Evolutionary conservation across 2,797 vertebrate genomes (phyloP).

Genomic region (Halcyon badia): DNA sequence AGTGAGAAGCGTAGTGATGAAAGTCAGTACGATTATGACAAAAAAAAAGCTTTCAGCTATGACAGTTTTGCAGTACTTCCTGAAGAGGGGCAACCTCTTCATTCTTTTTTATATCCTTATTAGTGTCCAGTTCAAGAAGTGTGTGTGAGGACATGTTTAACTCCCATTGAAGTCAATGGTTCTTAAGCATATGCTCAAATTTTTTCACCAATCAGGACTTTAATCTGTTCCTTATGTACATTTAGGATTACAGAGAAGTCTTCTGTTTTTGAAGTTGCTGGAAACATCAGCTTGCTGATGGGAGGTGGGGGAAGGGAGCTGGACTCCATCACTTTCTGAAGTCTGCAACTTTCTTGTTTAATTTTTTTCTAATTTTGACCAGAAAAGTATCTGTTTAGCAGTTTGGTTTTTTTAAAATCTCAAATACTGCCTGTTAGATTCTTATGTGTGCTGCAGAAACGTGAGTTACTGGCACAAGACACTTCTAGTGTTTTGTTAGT

Average conservation of each 20-base stretch:
- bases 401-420: neutral
- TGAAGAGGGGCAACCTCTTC: conserved; percentile 12
- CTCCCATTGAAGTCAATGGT: conserved; percentile 57
- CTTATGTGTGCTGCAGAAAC: neutral
- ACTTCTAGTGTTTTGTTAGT: neutral
- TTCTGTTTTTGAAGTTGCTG: conserved; percentile 70
- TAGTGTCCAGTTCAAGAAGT: conserved; percentile 45
- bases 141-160: conserved; percentile 47
- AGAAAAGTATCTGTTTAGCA: conserved; percentile 50
- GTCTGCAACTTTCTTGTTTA: neutral
- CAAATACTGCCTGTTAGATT: neutral
- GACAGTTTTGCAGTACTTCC: conserved; percentile 17
- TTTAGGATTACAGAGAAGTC: conserved; percentile 63
- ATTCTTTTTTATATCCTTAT: conserved; percentile 48
- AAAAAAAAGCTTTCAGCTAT: neutral
- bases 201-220: conserved; percentile 53
- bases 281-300: conserved; percentile 52
- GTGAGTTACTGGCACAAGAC: neutral
- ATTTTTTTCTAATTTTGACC: neutral
- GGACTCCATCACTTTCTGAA: conserved; percentile 14
- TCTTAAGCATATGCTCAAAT: conserved; percentile 65
- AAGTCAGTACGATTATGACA: neutral
- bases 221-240: conserved; percentile 74
- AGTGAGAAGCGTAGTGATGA: neutral
- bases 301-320: conserved; percentile 44